Conservation (phyloP, 2,113 vertebrate species). For the Oplegnathus fasciatus region DNA sequence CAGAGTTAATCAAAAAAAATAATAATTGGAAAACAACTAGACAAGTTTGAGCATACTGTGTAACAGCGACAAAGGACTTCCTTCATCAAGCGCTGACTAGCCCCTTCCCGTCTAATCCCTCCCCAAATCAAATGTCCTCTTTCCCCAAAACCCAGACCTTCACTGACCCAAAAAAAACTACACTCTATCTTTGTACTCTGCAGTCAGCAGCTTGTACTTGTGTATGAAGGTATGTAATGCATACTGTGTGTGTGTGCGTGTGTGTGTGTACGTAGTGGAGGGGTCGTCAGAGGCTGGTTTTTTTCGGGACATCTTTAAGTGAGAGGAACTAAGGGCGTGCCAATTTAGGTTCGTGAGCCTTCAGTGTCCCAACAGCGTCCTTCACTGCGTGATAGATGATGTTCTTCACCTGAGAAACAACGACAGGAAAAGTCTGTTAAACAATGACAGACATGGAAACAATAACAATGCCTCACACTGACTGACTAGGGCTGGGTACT, state of each 20-base stretch:
- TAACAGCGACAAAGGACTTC: constrained; percentile 81
- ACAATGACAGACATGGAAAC: background rate
- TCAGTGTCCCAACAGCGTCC: constrained; percentile 97
- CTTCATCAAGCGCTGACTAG: constrained; percentile 78
- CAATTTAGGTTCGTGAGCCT: constrained; percentile 95
- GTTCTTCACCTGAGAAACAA: constrained; percentile 93
- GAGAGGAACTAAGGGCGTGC: constrained; percentile 89
- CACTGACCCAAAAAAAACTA: constrained; percentile 54
- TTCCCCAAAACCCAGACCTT: constrained; percentile 19
- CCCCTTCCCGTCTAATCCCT: constrained; percentile 53
- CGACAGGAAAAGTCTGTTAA: background rate
- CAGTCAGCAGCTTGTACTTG: constrained; percentile 55
- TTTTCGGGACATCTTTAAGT: constrained; percentile 59
- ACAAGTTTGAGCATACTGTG: constrained; percentile 75
- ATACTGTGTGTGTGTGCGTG: constrained; percentile 34
- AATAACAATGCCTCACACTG: background rate
- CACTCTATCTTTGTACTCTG: constrained; percentile 62
- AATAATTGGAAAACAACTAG: constrained; percentile 78
- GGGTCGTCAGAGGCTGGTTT: constrained; percentile 62
- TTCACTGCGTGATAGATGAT: constrained; percentile 99
- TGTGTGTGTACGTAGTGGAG: constrained; percentile 61
- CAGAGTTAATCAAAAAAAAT: constrained; percentile 77
- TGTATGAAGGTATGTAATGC: constrained; percentile 49
- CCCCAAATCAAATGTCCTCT: constrained; percentile 55
- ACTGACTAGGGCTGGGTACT: background rate